Conservation (phyloP, 2,797 vertebrate species). For the Amazona finschi region DNA sequence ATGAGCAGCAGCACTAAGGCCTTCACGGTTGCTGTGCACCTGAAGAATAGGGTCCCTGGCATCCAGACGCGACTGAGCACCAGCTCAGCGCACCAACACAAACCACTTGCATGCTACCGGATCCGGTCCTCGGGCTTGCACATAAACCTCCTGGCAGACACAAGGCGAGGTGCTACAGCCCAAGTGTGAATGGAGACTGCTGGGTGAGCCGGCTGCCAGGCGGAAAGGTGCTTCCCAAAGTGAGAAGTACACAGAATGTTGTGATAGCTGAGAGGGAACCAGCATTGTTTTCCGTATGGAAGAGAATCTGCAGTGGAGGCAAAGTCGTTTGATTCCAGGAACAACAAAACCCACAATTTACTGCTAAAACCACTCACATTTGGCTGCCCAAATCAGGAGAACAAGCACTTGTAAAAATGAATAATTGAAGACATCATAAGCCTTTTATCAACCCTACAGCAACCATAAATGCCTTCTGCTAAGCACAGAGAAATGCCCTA, state of each 20-base stretch:
- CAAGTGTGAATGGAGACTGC: rapidly evolving
- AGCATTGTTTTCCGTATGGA: not conserved
- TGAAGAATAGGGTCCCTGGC: rapidly evolving
- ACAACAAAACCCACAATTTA: not conserved
- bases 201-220: not conserved
- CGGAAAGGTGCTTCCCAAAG: not conserved
- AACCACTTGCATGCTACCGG: not conserved
- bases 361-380: not conserved
- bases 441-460: not conserved
- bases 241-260: not conserved
- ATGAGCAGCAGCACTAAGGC: not conserved
- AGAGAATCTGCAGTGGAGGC: not conserved
- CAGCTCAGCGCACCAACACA: not conserved
- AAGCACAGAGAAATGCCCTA: not conserved
- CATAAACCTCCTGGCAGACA: not conserved
- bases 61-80: rapidly evolving
- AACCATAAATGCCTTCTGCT: not conserved
- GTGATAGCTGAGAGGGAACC: not conserved
- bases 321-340: not conserved
- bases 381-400: not conserved
- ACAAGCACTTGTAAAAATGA: not conserved
- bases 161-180: not conserved
- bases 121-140: rapidly evolving
- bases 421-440: not conserved
- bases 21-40: not conserved